A percentile compares a stretch with the other conserved stretches of the same genome.
phyloP scores from a whole-genome alignment of 2,888 invertebrate genomes.

The Pimpla rufipes region DNA sequence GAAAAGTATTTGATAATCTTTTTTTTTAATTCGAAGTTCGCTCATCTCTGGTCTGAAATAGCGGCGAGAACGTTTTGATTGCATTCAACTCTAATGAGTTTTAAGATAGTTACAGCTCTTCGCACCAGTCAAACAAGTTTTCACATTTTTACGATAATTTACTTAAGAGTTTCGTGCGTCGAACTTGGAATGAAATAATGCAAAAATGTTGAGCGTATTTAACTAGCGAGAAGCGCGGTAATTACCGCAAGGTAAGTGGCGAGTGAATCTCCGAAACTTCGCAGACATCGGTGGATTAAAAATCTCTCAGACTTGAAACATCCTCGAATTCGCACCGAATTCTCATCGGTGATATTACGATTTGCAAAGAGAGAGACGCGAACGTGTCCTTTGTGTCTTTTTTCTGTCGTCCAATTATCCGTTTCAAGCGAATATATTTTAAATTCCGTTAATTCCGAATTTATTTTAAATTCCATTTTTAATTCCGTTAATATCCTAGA shows the following conservation, averaged over 20 bases:
- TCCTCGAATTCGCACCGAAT: neutral
- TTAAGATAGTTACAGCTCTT: neutral
- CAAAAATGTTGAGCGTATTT: neutral
- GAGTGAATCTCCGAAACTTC: neutral
- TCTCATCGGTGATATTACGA: neutral
- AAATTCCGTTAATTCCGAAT: constrained; percentile 17
- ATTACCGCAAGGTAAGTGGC: neutral
- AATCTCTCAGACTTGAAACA: neutral
- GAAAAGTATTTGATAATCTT: neutral
- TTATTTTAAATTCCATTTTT: too few species aligned
- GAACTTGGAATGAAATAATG: neutral
- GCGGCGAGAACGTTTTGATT: neutral
- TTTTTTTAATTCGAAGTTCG: constrained; percentile 37
- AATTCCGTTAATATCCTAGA: constrained; percentile 41
- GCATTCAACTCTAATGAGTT: constrained; percentile 5
- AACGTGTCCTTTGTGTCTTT: neutral
- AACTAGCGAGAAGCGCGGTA: neutral
- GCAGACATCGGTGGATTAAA: neutral
- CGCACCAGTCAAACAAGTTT: neutral
- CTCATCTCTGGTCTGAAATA: neutral
- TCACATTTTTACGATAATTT: neutral
- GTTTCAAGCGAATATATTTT: neutral
- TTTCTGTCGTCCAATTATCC: constrained; percentile 13
- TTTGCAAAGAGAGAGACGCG: neutral
- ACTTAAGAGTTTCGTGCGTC: neutral